Base-by-base conservation (phyloP, 2,797 vertebrate genomes). In the Molossus alvarezi region DNA sequence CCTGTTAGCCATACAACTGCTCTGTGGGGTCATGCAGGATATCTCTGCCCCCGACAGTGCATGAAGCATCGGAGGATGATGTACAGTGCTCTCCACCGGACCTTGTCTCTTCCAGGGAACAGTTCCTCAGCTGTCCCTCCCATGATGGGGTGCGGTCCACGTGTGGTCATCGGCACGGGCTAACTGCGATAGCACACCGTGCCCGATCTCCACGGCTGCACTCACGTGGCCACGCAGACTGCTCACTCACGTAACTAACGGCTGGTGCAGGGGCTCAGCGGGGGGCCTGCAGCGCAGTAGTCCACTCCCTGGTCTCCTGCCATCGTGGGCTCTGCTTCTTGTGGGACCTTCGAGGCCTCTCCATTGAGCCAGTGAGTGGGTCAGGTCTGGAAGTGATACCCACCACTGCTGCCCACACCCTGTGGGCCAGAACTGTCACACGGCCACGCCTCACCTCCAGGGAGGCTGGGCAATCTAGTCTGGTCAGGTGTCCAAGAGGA, bases 161-260 rank as follows among this genome's bases (percentile, higher is more conserved):
- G 41, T 27, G 33, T 37, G 17, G 15, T 23, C 1, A 58, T 4
- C 0, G 7, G 80, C 33, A 14, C 23, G 48, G 73, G 37, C 53
- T n/a, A 62, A 21, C n/a, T 29, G 45, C 71, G 60, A 0, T n/a
- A 13, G 27, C 9, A 25, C 4, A 15, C 23, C 0, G 1, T 7
- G 5, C 17, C 21, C 48, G 5, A 6, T 41, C 33, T 29, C 51
- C 41, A 41, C 17, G 37, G 48, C 57, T 58, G 79, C 27, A 1
- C 27, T 57, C 7, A 8, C n/a, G 1, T 11, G 11, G 67, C 41
- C 41, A 15, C 58, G 18, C 2, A 41, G 55, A 18, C 3, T 23
- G 64, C 51, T 53, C 5, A 23, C 9, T 67, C 62, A 13, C 0
- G 0, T 17, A 17, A 57, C 51, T 45, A 41, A 51, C n/a, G 2